These are phyloP conservation scores for Sarcoramphus papa DNA, from an alignment of 2,797 vertebrate species.

Conservation along the genomic window DNA sequence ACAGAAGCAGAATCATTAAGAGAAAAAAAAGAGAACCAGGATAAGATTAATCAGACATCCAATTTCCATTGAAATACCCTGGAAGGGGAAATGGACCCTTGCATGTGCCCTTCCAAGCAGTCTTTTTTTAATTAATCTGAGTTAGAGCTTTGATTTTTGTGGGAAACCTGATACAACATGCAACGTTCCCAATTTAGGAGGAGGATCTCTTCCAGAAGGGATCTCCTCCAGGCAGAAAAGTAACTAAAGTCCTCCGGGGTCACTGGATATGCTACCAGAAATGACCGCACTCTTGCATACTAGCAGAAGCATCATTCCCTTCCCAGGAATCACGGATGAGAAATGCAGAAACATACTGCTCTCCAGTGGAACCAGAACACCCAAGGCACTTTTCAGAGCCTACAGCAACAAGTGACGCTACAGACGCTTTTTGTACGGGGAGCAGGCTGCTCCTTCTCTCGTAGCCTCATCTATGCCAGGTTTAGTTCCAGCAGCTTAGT, in stretches of 20 bases:
- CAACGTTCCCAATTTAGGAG: neutral
- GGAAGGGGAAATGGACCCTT: neutral
- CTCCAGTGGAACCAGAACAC: constrained; percentile 12
- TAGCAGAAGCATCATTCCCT: neutral
- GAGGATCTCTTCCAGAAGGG: neutral
- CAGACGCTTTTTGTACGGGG: neutral
- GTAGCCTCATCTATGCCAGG: neutral
- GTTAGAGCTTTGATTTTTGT: neutral
- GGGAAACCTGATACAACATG: neutral
- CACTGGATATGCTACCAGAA: neutral
- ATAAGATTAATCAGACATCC: neutral
- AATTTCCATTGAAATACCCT: neutral
- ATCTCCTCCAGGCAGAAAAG: neutral
- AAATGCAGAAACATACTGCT: neutral
- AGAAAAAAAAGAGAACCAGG: neutral
- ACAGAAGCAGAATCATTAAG: neutral
- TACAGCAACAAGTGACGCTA: neutral
- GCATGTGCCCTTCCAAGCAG: neutral
- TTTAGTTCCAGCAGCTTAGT: neutral
- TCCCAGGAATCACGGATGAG: neutral
- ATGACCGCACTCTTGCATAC: neutral
- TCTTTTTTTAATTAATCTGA: neutral
- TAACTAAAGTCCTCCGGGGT: neutral
- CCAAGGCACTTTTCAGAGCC: neutral
- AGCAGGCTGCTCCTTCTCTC: neutral